Conservation (phyloP, 2,113 vertebrate species). For the Etia nguti region DNA sequence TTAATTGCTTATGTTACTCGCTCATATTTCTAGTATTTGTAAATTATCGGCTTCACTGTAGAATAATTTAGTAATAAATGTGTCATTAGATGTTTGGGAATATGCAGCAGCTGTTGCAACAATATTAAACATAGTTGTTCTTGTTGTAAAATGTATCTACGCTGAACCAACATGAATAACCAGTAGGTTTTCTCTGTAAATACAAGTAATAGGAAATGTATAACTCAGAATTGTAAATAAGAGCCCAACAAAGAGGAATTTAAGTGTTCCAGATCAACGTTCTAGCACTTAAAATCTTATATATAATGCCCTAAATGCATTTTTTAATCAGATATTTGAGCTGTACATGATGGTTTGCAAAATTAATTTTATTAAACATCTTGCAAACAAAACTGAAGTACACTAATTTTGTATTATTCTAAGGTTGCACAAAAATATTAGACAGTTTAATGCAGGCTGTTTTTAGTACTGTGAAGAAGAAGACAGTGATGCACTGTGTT, state of each 20-base stretch:
- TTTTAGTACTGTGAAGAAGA: neutral
- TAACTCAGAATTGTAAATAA: neutral
- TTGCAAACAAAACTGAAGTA: neutral
- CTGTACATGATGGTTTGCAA: neutral
- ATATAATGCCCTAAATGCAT: neutral
- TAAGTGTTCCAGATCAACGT: neutral
- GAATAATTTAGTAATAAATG: neutral
- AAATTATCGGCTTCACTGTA: neutral
- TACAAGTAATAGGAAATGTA: neutral
- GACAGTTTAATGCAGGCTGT: neutral
- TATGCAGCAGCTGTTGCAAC: neutral
- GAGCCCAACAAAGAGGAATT: neutral
- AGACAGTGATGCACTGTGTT: neutral
- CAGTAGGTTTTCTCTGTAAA: neutral
- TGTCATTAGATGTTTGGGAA: neutral
- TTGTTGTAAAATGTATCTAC: neutral
- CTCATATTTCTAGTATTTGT: neutral
- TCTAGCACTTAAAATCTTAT: neutral
- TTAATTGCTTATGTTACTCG: neutral
- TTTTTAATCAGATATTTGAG: neutral
- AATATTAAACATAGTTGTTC: neutral
- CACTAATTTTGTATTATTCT: neutral
- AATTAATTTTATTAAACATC: neutral
- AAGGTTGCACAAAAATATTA: neutral
- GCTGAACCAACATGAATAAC: neutral